Evolutionary conservation across 2,888 invertebrate species (phyloP).

Genomic region (Andricus quercusramuli): DNA sequence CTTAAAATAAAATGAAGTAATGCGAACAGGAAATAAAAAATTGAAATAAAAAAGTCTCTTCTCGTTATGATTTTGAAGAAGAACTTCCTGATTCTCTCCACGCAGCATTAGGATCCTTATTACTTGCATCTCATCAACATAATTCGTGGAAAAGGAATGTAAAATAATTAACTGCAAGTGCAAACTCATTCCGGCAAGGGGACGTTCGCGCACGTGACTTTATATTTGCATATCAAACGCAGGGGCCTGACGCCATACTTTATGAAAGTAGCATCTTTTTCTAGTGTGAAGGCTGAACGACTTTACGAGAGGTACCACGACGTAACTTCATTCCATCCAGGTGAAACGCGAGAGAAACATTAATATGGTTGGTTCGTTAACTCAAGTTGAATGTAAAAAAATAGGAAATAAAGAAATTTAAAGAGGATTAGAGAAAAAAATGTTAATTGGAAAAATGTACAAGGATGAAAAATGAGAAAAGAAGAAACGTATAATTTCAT

Average conservation of each 20-base stretch:
- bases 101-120: constrained; percentile 26
- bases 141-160: constrained; percentile 34
- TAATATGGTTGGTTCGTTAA: constrained; percentile 53
- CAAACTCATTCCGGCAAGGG: constrained; percentile 2
- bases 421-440: not conserved
- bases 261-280: constrained; percentile 55
- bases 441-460: too few relatives aligned
- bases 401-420: not conserved
- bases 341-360: constrained; percentile 48
- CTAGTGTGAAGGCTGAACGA: constrained; percentile 48
- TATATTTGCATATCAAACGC: constrained; percentile 63
- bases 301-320: constrained; percentile 55
- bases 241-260: constrained; percentile 50
- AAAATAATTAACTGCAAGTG: constrained; percentile 34
- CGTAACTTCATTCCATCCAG: constrained; percentile 55
- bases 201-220: constrained; percentile 44
- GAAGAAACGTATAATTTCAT: too few relatives aligned
- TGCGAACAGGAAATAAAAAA: not conserved
- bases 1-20: too few relatives aligned
- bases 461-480: too few relatives aligned
- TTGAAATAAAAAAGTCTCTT: not conserved
- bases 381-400: constrained; percentile 31
- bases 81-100: constrained; percentile 23
- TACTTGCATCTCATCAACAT: constrained; percentile 35
- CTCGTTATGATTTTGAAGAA: constrained; percentile 3